phyloP scores from a whole-genome alignment of 2,888 invertebrate species.

The Erpobdella octoculata region DNA sequence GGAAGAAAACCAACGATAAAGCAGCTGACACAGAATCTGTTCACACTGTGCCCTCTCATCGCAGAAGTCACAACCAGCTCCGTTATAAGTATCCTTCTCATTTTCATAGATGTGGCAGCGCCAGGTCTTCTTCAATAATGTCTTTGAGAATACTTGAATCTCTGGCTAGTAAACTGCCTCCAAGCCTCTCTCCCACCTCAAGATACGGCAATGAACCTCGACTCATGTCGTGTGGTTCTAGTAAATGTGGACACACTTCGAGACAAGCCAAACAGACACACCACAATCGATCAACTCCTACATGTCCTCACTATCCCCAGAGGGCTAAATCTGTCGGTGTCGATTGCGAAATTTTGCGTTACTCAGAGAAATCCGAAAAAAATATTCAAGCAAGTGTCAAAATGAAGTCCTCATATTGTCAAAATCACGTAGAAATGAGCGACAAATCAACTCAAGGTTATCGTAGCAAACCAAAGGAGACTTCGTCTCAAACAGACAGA shows the following conservation, averaged over 20 bases:
- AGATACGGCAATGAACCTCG: conserved; percentile 10
- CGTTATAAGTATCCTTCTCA: conserved; percentile 2
- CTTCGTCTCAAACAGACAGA: neutral
- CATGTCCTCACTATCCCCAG: neutral
- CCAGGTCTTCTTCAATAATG: conserved; percentile 5
- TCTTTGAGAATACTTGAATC: conserved; percentile 13
- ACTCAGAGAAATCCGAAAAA: neutral
- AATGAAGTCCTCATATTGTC: neutral
- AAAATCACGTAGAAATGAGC: neutral
- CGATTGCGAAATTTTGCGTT: neutral
- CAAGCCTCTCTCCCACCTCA: neutral
- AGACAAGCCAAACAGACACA: neutral
- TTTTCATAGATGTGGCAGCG: conserved; percentile 13
- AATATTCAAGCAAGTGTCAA: neutral
- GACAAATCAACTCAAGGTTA: conserved; percentile 8
- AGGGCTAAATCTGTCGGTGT: neutral
- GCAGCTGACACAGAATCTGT: conserved; percentile 7
- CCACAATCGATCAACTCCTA: neutral
- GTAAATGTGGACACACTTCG: neutral
- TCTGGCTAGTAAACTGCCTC: conserved; percentile 4
- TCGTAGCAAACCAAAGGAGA: neutral
- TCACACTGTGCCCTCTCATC: neutral
- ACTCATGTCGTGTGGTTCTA: conserved; percentile 1
- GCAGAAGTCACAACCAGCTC: neutral
- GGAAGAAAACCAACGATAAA: neutral